Evolutionary conservation across 2,888 invertebrate genomes (phyloP), one percentile per base, ranked within the genome.

Genomic region (Drosophila acutilabella): DNA sequence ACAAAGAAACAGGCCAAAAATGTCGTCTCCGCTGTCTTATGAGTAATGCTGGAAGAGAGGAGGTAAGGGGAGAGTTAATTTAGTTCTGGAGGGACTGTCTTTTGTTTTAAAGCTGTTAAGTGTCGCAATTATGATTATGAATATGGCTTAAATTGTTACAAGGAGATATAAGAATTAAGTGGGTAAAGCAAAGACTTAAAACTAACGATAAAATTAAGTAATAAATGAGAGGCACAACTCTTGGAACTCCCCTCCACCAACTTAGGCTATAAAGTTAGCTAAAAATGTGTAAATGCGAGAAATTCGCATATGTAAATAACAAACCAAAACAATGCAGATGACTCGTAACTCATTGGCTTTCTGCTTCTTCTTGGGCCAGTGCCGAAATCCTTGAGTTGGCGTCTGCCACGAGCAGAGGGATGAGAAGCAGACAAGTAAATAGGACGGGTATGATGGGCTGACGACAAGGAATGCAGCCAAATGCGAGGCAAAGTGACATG

Each of bases 401-500:
- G 20, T 47, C 61, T 79, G 77, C 44, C 44, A 58, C 52, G 44
- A 30, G 45, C 77, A 56, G 48, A 10, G 36, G 14, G 10, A 7
- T 33, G n/a, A 23, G 41, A 13, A 36, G 42, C 30, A 36, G 47
- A 5, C 13, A n/a, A 23, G 41, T 36, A 16, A 38, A 4, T n/a
- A 42, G 38, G n/a, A 13, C 2, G 23, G 33, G 14, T 7, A 8
- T 4, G 33, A 26, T 20, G 23, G 5, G 14, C 5, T 7, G 13
- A 3, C 20, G 53, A 56, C 51, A 66, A 64, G 68, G 64, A 76
- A 73, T 75, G 74, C 69, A 67, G 48, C 67, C 64, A 67, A 75
- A 79, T 56, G 59, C 51, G 40, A 60, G 59, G 45, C 61, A 14
- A 77, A 74, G 78, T 88, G 87, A 90, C 88, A 88, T 85, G 90